These are phyloP conservation scores for Pelosia muscerda DNA, from an alignment of 2,888 invertebrate genomes.

Conservation along the genomic window DNA sequence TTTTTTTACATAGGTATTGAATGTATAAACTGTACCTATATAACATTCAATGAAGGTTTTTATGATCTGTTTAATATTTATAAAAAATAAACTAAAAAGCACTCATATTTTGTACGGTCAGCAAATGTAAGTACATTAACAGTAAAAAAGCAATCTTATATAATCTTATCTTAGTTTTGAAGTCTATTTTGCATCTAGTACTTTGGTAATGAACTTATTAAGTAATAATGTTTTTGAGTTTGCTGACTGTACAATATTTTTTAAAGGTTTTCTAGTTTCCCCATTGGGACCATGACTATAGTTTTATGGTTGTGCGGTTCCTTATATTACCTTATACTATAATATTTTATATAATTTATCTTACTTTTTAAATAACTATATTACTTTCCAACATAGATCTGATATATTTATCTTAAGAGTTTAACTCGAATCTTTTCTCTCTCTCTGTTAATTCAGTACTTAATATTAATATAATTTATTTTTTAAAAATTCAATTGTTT, in stretches of 20 bases:
- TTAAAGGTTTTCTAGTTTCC: background rate
- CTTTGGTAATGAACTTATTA: no score
- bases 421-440: background rate
- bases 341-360: no score
- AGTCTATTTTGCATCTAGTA: background rate
- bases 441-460: background rate
- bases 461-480: slow-evolving; percentile 4
- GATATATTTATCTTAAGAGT: background rate
- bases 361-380: background rate
- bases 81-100: background rate
- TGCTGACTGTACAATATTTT: background rate
- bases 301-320: no score
- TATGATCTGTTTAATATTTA: slow-evolving; percentile 6
- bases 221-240: background rate
- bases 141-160: background rate
- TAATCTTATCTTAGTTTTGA: background rate
- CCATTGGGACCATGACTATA: background rate
- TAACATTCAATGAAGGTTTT: background rate
- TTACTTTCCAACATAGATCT: slow-evolving; percentile 4
- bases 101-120: background rate
- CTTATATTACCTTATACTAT: no score
- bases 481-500: background rate
- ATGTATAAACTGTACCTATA: background rate
- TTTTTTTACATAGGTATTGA: no score
- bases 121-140: background rate